Percentiles rank a stretch among this genome's conserved stretches.
Conservation (phyloP, 2,888 invertebrate species). For the Machimus rusticus region DNA sequence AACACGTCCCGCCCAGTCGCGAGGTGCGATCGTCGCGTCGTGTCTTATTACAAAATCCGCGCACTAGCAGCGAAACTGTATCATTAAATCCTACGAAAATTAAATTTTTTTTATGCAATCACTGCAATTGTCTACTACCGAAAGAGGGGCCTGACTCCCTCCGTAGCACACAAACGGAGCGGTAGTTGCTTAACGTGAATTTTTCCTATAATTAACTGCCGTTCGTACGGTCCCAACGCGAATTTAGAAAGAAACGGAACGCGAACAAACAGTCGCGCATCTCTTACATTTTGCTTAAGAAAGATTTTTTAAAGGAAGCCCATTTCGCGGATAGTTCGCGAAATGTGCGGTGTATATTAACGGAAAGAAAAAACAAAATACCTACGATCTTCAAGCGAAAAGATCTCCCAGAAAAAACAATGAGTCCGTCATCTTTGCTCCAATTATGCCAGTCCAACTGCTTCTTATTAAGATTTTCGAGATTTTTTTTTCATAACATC, state of each 20-base stretch:
- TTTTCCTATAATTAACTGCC: conserved; percentile 47
- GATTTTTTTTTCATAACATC: conserved; percentile 13
- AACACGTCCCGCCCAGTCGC: background rate
- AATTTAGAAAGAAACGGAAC: background rate
- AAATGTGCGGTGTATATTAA: background rate
- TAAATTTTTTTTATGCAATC: conserved; percentile 44
- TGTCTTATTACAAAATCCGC: conserved; percentile 17
- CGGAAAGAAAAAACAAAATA: background rate
- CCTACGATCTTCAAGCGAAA: background rate
- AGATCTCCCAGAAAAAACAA: conserved; percentile 38
- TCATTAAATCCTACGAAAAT: conserved; percentile 33
- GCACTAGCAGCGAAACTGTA: conserved; percentile 30
- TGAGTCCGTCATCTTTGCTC: conserved; percentile 47
- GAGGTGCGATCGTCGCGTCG: background rate
- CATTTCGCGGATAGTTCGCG: background rate
- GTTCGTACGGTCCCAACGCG: conserved; percentile 18
- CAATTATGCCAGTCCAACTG: conserved; percentile 45
- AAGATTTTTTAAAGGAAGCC: background rate
- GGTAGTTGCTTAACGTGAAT: conserved; percentile 28
- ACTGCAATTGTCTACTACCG: conserved; percentile 44
- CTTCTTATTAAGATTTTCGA: conserved; percentile 34
- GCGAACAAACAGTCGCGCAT: conserved; percentile 17
- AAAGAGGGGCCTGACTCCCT: background rate
- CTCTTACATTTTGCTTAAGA: conserved; percentile 44
- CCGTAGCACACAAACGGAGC: conserved; percentile 5